Percentiles rank a stretch among this genome's conserved stretches.
phyloP scores from a whole-genome alignment of 2,888 invertebrate species.

The Scaeva pyrastri region DNA sequence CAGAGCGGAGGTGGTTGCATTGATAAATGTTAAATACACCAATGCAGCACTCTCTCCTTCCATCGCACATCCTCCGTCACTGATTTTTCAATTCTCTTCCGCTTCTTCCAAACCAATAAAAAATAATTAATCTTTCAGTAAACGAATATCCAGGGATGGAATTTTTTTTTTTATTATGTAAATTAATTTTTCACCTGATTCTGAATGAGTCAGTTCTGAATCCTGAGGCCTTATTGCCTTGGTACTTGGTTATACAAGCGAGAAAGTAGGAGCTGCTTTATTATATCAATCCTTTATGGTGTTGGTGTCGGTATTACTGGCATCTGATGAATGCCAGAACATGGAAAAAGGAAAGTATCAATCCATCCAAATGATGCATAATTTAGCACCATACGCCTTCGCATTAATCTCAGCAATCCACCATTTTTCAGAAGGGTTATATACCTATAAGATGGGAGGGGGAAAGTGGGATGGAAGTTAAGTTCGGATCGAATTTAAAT shows the following conservation, averaged over 20 bases:
- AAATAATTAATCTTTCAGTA: conserved; percentile 16
- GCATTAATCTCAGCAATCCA: background rate
- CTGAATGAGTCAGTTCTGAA: background rate
- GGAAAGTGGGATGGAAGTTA: background rate
- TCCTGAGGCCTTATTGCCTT: background rate
- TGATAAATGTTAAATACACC: background rate
- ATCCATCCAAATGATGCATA: background rate
- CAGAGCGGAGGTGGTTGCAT: conserved; percentile 3
- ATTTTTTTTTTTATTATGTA: background rate
- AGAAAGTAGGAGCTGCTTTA: background rate
- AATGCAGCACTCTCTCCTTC: too few relatives aligned
- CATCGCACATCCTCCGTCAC: background rate
- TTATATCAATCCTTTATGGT: background rate
- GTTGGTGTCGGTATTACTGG: background rate
- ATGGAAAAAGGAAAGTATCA: background rate
- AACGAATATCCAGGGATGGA: background rate
- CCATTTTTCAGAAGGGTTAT: background rate
- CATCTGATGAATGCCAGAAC: background rate
- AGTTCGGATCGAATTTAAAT: background rate
- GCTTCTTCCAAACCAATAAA: conserved; percentile 5
- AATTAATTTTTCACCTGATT: background rate
- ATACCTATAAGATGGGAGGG: background rate
- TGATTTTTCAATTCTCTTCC: conserved; percentile 36
- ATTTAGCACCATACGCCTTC: background rate
- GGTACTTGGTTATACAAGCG: background rate